phyloP scores from a whole-genome alignment of 2,113 vertebrate genomes.

The Puma concolor region DNA sequence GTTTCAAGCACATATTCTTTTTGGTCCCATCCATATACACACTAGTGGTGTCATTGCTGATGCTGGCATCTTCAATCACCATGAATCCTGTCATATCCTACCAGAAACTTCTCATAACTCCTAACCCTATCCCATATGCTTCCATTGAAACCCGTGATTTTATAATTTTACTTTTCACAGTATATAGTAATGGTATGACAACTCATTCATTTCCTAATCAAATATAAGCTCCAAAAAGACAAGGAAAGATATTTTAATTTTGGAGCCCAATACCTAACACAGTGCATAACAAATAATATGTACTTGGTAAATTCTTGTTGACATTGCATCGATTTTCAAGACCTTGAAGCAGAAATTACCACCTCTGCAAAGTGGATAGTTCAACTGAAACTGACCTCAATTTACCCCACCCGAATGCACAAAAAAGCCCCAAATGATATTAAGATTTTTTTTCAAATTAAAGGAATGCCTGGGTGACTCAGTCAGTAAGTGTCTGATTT shows the following conservation, averaged over 20 bases:
- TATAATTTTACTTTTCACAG: not conserved
- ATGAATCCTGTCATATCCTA: not conserved
- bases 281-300: not conserved
- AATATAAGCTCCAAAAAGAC: not conserved
- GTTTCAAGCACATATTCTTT: not conserved
- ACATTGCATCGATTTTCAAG: not conserved
- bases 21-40: not conserved
- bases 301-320: not conserved
- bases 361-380: not conserved
- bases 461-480: not conserved
- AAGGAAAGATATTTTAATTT: not conserved
- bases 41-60: not conserved
- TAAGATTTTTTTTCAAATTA: not conserved
- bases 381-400: not conserved
- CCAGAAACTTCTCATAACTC: not conserved
- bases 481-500: too few relatives aligned
- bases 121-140: not conserved
- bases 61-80: not conserved
- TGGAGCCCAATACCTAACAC: not conserved
- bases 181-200: not conserved
- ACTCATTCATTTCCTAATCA: not conserved
- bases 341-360: not conserved
- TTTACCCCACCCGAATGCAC: not conserved
- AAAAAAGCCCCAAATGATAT: not conserved
- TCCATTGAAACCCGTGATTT: not conserved